Base-by-base conservation (phyloP, 35 echinoderm and acorn worm genomes). In the Stichopus chloronotus region DNA sequence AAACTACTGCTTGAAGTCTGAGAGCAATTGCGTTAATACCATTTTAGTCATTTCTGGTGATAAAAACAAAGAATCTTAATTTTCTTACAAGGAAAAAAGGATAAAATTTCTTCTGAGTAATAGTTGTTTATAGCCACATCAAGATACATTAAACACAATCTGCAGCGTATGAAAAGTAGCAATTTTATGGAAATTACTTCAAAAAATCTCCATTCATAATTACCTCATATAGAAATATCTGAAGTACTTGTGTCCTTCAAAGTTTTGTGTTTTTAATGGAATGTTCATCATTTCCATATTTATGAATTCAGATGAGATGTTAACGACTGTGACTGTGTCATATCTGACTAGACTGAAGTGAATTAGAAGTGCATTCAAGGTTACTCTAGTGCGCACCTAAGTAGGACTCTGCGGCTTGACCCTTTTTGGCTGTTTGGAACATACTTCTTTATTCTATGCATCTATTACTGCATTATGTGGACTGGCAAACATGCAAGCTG, bases 221-320 rank as follows among this genome's bases (percentile, higher is more conserved):
- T 74, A 74, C 69, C 22, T 74, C 69, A 74, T 74, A 74, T 20
- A 74, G 17, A 74, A 74, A 74, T 74, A 74, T 74, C 69, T 74
- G 17, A 74, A 74, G 69, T 74, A 74, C 69, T n/a, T 5, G 17
- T 74, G 69, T 74, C 69, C 69, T 74, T 74, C 69, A 74, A 58
- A 85, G 56, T 58, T 58, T 85, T 85, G 17, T 25, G 24, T 58
- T 85, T 53, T 85, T 85, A 85, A 85, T 85, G 82, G 82, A 85
- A 85, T 85, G 82, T 85, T 21, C 55, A 85, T 85, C 25, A 85
- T 58, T 23, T 59, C 55, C 82, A 85, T 58, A 58, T 58, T 85
- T 85, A 58, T 56, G 58, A 85, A 85, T 85, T 85, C 82, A 85
- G 57, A 85, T 85, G 20, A 85, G 57, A 85, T 85, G 82, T 85